Evolutionary conservation across 2,888 invertebrate genomes (phyloP).

Genomic region (Ommatoiulus sabulosus): DNA sequence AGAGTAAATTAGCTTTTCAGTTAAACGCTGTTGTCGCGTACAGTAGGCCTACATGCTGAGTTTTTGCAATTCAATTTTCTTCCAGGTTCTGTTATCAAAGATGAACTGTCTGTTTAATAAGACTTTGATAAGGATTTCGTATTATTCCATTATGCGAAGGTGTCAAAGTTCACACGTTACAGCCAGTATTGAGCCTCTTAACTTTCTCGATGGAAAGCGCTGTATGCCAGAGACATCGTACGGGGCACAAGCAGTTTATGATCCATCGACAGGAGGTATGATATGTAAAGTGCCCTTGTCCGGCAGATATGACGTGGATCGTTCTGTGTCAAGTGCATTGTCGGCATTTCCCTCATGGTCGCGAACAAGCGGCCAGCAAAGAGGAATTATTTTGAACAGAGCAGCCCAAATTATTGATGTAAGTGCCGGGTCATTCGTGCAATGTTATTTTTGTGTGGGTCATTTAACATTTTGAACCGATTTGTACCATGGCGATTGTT

Average conservation of each 20-base stretch:
- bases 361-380: conserved; percentile 66
- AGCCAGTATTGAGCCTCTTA: conserved; percentile 63
- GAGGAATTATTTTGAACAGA: conserved; percentile 68
- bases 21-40: too few species aligned
- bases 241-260: conserved; percentile 60
- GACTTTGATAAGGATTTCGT: neutral
- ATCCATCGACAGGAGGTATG: conserved; percentile 63
- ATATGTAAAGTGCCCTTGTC: conserved; percentile 61
- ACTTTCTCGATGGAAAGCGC: conserved; percentile 62
- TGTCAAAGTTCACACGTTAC: neutral
- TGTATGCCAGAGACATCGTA: conserved; percentile 58
- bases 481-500: neutral
- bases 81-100: neutral
- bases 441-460: too few species aligned
- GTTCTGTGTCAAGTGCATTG: conserved; percentile 67
- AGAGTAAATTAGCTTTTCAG: too few species aligned
- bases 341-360: conserved; percentile 67
- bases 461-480: too few species aligned
- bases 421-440: conserved; percentile 32
- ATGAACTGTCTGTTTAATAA: neutral
- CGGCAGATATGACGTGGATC: conserved; percentile 67
- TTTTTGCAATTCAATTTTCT: neutral
- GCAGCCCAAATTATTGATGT: conserved; percentile 68
- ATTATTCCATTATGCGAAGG: conserved; percentile 10
- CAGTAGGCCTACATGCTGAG: too few species aligned